Percentiles rank a stretch among this genome's conserved stretches.
These are phyloP conservation scores for Oreochromis grahami DNA, from an alignment of 2,797 vertebrate species.

Conservation along the genomic window DNA sequence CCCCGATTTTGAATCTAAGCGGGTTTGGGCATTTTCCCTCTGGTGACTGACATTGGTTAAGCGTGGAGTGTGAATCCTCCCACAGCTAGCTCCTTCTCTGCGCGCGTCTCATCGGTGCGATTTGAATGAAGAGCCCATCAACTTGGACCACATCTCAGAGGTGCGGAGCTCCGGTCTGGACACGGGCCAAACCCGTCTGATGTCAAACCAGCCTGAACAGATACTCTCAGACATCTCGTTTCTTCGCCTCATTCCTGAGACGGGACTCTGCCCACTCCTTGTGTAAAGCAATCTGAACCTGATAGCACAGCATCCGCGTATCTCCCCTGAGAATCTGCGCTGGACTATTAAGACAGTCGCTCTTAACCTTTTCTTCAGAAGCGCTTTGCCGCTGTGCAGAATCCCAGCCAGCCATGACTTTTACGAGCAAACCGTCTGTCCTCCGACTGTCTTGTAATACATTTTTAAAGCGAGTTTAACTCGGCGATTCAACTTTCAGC, in stretches of 20 bases:
- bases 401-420: slow-evolving; percentile 16
- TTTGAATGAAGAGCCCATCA: slow-evolving; percentile 5
- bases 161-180: slow-evolving; percentile 64
- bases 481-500: neutral
- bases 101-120: neutral
- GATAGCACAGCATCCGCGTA: slow-evolving; percentile 63
- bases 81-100: neutral
- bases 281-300: slow-evolving; percentile 71
- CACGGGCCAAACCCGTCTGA: slow-evolving; percentile 68
- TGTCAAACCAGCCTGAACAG: slow-evolving; percentile 80
- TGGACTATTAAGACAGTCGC: slow-evolving; percentile 16
- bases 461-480: neutral
- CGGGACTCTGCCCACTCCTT: slow-evolving; percentile 70
- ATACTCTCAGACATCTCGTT: slow-evolving; percentile 75
- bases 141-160: slow-evolving; percentile 35
- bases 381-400: slow-evolving; percentile 1
- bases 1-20: neutral
- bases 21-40: neutral
- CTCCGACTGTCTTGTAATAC: neutral
- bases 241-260: slow-evolving; percentile 76
- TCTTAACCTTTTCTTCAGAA: neutral
- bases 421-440: slow-evolving; percentile 20
- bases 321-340: slow-evolving; percentile 43
- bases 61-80: neutral
- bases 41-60: neutral